Conservation (phyloP, 1,140 invertebrate species). For the Trichogramma pretiosum region DNA sequence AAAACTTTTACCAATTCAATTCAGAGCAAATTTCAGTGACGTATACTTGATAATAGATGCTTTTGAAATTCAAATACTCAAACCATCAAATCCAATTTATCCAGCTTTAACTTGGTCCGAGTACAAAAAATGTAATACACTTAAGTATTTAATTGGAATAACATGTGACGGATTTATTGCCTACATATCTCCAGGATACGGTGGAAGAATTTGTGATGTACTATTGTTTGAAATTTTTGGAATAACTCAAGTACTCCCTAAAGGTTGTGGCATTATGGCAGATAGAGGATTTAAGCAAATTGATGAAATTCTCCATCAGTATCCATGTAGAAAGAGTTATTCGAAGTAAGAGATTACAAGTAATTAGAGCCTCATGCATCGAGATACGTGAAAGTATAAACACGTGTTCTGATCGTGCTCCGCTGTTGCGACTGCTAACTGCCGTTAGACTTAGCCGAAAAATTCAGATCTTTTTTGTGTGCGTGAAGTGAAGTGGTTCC, state of each 20-base stretch:
- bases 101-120: constrained; percentile 40
- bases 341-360: constrained; percentile 29
- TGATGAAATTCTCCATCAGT: constrained; percentile 22
- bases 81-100: constrained; percentile 29
- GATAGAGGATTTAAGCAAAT: constrained; percentile 35
- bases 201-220: constrained; percentile 34
- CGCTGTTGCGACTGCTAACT: too few species aligned
- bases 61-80: constrained; percentile 36
- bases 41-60: constrained; percentile 30
- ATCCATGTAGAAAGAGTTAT: constrained; percentile 37
- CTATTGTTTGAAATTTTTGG: constrained; percentile 32
- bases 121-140: constrained; percentile 40
- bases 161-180: constrained; percentile 40
- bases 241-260: constrained; percentile 26
- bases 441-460: too few species aligned
- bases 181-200: constrained; percentile 38
- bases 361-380: constrained; percentile 22
- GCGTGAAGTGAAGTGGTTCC: too few species aligned
- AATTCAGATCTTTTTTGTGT: too few species aligned
- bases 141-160: constrained; percentile 41
- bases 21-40: constrained; percentile 24
- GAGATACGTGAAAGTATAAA: too few species aligned
- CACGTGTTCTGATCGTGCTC: too few species aligned
- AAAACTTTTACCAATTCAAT: constrained; percentile 16
- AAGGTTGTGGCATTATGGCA: constrained; percentile 30